Evolutionary conservation across 2,888 invertebrate genomes (phyloP).

Genomic region (Drosophila percnosoma): DNA sequence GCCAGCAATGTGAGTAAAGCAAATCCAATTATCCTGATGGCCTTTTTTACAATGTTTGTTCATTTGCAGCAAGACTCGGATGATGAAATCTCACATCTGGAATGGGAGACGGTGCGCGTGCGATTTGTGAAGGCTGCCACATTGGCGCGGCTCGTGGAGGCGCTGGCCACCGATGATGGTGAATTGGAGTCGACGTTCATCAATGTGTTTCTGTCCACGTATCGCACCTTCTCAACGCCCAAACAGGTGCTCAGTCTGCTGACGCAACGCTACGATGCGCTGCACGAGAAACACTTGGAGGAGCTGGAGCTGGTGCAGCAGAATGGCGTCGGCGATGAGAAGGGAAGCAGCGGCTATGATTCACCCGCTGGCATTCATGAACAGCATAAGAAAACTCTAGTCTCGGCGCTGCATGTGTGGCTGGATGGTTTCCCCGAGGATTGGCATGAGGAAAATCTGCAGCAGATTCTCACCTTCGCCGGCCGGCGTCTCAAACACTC

Average conservation of each 20-base stretch:
- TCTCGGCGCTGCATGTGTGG: constrained; percentile 98
- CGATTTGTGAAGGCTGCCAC: constrained; percentile 98
- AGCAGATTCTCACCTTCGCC: constrained; percentile 94
- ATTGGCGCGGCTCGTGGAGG: constrained; percentile 96
- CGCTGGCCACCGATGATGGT: constrained; percentile 96
- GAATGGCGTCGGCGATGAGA: constrained; percentile 51
- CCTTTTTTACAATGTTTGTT: neutral
- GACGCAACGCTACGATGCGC: constrained; percentile 90
- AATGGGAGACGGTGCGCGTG: constrained; percentile 99
- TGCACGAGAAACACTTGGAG: constrained; percentile 83
- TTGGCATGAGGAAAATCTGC: constrained; percentile 87
- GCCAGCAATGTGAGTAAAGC: constrained; percentile 90
- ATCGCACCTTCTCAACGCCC: constrained; percentile 95
- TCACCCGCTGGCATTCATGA: constrained; percentile 79
- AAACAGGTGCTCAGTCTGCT: constrained; percentile 93
- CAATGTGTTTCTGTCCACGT: constrained; percentile 97
- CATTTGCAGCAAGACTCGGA: constrained; percentile 89
- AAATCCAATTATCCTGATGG: constrained; percentile 47
- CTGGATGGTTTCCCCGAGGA: constrained; percentile 99
- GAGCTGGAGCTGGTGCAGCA: constrained; percentile 71
- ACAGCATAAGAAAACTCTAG: constrained; percentile 89
- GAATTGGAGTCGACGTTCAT: constrained; percentile 99
- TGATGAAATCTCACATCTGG: constrained; percentile 97
- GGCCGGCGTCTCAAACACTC: constrained; percentile 92
- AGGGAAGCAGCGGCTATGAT: constrained; percentile 57